Conservation (phyloP, 2,113 vertebrate species). For the Paramormyrops kingsleyae region DNA sequence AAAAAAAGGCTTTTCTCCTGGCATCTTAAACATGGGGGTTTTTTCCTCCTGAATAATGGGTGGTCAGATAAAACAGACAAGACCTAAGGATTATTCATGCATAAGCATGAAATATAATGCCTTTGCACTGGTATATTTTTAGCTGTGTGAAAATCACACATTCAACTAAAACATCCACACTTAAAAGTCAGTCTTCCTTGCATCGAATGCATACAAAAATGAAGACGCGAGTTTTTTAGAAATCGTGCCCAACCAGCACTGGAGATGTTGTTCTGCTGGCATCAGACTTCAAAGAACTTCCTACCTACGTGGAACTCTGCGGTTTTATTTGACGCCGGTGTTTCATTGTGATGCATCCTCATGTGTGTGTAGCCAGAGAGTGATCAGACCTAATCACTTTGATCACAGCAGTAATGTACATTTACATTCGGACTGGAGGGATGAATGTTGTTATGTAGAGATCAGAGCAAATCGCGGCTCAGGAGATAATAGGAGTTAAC, state of each 20-base stretch:
- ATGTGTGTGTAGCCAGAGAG: conserved; percentile 23
- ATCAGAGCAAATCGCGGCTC: not conserved
- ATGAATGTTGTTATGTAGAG: too few species aligned
- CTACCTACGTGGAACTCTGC: conserved; percentile 31
- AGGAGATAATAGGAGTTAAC: not conserved
- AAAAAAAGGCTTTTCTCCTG: conserved; percentile 40
- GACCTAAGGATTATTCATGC: conserved; percentile 46
- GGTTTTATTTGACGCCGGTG: conserved; percentile 27
- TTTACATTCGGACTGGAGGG: not conserved
- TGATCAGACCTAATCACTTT: conserved; percentile 15
- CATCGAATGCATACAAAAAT: conserved; percentile 38
- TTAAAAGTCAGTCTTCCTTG: conserved; percentile 36
- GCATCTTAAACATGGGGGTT: conserved; percentile 37
- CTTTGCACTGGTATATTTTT: conserved; percentile 43
- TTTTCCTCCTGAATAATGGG: conserved; percentile 29
- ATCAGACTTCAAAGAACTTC: conserved; percentile 26
- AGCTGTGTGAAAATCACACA: conserved; percentile 40
- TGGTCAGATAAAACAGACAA: conserved; percentile 36
- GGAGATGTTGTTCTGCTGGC: conserved; percentile 22
- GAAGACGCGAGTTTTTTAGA: not conserved
- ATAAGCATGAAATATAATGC: conserved; percentile 47
- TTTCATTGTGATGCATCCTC: conserved; percentile 33
- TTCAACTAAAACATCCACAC: conserved; percentile 37
- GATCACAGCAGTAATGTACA: not conserved
- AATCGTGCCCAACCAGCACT: conserved; percentile 15